Base-by-base conservation (phyloP, 2,888 invertebrate species). In the Euplagia quadripunctaria region DNA sequence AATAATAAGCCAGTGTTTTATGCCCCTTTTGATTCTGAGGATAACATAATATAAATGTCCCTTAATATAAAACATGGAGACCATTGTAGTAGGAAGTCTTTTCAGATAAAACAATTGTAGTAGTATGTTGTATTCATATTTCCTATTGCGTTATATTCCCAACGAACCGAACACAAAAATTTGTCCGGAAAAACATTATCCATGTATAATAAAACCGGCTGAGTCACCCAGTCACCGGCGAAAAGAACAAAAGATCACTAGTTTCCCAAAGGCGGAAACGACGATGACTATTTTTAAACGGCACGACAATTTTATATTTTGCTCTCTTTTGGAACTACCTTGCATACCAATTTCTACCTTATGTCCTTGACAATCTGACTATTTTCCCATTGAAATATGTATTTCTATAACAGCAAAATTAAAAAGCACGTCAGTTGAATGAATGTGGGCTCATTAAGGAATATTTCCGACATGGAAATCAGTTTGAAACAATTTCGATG, bases 181-280 rank as follows among this genome's bases (percentile, higher is more conserved):
- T 74, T 76, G 79, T 82, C 76, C 75, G 79, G 79, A 84, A 85
- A 80, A 74, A 67, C 75, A 77, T 80, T 74, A 82, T 76, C 73
- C 71, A 76, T 69, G 77, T 79, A 70, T 81, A 78, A 83, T 83
- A 85, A 85, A 89, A 86, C 81, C 86, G 86, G 86, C 85, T 86
- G 88, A 90, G 83, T 87, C 87, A 87, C 81, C 81, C 81, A 82
- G 80, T 78, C 80, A 82, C 80, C 83, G 78, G 75, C 65, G 86
- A 90, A 88, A 91, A 89, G 88, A 93, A 93, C 92, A 94, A 93
- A 94, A 92, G 91, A 89, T 87, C 88, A 86, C 86, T 76, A 89
- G 90, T 92, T 90, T 91, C 88, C 91, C 88, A 87, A 90, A 93
- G 93, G 92, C 95, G 95, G 95, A 95, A 94, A 93, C 92, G 92